Evolutionary conservation across 1,140 invertebrate species (phyloP).

Genomic region (Phthorimaea operculella): DNA sequence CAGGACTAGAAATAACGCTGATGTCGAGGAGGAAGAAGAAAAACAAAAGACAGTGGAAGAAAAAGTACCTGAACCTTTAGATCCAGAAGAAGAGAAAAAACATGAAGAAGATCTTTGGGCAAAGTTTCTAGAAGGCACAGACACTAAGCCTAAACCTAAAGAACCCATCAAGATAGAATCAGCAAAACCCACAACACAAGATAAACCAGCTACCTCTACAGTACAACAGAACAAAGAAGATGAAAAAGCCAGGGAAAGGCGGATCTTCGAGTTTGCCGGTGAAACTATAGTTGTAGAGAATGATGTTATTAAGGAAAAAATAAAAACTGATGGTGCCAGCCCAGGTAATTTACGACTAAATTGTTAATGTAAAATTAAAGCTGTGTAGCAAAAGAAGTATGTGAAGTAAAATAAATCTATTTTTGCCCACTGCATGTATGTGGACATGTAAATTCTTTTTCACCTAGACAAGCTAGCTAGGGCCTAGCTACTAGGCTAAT

Average conservation of each 20-base stretch:
- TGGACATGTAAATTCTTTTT: no score
- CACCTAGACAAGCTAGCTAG: no score
- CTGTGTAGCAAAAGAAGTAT: background rate
- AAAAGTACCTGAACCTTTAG: constrained; percentile 27
- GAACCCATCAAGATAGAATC: constrained; percentile 10
- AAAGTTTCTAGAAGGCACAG: constrained; percentile 78
- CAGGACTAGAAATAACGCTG: constrained; percentile 41
- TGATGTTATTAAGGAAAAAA: constrained; percentile 57
- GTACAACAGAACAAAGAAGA: constrained; percentile 23
- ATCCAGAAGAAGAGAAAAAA: constrained; percentile 74
- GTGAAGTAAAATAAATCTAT: constrained; percentile 7
- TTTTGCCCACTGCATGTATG: no score
- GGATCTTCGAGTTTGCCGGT: constrained; percentile 63
- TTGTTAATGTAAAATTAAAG: background rate
- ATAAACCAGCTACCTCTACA: constrained; percentile 14
- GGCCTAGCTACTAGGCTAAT: no score
- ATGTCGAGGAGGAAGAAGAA: constrained; percentile 32
- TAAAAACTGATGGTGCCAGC: constrained; percentile 39
- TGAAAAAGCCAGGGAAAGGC: constrained; percentile 40
- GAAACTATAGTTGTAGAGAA: constrained; percentile 63
- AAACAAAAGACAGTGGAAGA: constrained; percentile 29
- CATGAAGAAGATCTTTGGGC: constrained; percentile 79
- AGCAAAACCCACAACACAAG: constrained; percentile 8
- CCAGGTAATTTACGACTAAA: constrained; percentile 15
- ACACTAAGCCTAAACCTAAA: constrained; percentile 62